Evolutionary conservation across 2,797 vertebrate species (phyloP), one percentile per base, ranked within the genome.

Genomic region (Cynopterus sphinx): DNA sequence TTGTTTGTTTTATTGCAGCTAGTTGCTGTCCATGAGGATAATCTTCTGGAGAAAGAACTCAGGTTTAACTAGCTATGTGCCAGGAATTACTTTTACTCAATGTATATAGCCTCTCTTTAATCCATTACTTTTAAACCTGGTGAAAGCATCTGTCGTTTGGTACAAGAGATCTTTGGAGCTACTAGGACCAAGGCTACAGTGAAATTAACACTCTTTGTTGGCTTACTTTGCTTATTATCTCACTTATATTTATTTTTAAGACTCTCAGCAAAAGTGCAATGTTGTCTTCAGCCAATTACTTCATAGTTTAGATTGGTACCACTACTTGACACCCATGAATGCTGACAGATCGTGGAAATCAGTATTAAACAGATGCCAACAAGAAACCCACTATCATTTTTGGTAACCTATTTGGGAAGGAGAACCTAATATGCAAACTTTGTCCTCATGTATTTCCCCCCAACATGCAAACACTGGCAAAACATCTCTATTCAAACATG

Each of bases 1-100:
- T 90, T 94, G 81, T 96, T 93, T 90, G 92, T 49, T 49, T 86
- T 67, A 87, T 83, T 96, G 81, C 87, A 96, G 90, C 95, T 97
- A 10, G 24, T 87, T 96, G 91, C 55, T 97, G 59, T 94, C 93
- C 87, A 0, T 33, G 88, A 94, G 74, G 53, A 36, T 84, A 33
- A 87, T 87, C 96, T 97, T 98, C 95, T 94, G 97, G 98, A 97
- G 59, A 92, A 97, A 95, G 78, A 96, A 96, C 96, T 98, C 95
- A 96, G 96, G 97, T 97, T 97, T 94, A 87, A 75, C 96, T 87
- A 94, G 79, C 63, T 82, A 61, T 22, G 57, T 94, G 91, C 55
- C 96, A 94, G 95, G 90, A 98, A 87, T 90, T 51, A 46, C 1
- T 33, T 94, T 79, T 93, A 81, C 85, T 94, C 95, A 41, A 36